phyloP scores from a whole-genome alignment of 2,888 invertebrate genomes.

The Xanthorhoe designata region DNA sequence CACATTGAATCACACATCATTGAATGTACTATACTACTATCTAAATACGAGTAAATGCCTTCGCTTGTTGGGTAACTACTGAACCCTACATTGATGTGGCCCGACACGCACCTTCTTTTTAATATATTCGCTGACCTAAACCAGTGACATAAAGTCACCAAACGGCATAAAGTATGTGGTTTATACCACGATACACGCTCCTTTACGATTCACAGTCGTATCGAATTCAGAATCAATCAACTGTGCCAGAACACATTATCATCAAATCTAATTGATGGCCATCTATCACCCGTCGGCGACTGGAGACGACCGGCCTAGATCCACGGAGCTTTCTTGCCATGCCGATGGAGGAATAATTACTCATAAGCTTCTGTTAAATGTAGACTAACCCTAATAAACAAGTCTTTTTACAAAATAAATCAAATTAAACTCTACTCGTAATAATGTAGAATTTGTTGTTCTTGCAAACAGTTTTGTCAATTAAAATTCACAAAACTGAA shows the following conservation, averaged over 20 bases:
- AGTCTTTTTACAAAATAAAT: no score
- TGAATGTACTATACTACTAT: no score
- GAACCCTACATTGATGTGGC: no score
- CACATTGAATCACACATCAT: no score
- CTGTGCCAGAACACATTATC: conserved; percentile 11
- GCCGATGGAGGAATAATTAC: conserved; percentile 4
- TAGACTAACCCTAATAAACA: no score
- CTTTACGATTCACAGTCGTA: conserved; percentile 8
- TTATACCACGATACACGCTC: conserved; percentile 8
- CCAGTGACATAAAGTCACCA: not conserved
- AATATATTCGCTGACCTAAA: not conserved
- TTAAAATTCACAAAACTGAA: no score
- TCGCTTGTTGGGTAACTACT: no score
- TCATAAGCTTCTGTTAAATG: not conserved
- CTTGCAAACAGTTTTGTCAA: no score
- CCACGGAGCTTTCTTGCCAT: conserved; percentile 10
- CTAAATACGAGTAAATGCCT: no score
- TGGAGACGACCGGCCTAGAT: conserved; percentile 8
- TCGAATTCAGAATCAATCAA: conserved; percentile 12
- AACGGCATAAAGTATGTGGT: not conserved
- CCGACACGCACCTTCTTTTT: not conserved
- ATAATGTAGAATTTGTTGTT: no score
- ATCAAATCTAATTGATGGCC: conserved; percentile 12
- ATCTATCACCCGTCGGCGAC: conserved; percentile 23
- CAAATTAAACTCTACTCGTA: no score